phyloP scores from a whole-genome alignment of 2,888 invertebrate genomes.

The Watsonalla cultraria region DNA sequence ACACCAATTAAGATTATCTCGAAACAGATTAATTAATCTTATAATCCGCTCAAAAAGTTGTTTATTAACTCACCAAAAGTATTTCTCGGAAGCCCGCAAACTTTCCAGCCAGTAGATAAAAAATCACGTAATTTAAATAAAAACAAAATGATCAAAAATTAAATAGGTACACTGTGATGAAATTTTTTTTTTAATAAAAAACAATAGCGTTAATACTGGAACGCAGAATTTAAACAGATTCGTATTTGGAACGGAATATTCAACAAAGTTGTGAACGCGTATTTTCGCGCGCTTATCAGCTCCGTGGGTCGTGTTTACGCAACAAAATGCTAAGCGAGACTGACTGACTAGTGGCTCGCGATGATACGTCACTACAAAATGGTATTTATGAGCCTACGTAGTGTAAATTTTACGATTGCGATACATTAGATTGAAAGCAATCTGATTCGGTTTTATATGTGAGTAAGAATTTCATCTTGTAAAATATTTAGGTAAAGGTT shows the following conservation, averaged over 20 bases:
- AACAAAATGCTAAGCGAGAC: slow-evolving; percentile 2
- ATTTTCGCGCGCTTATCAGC: not conserved
- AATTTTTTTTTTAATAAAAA: no score
- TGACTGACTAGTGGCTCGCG: not conserved
- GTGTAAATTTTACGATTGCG: not conserved
- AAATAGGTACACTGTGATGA: no score
- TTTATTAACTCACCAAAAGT: no score
- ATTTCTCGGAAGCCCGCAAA: no score
- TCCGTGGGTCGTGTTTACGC: slow-evolving; percentile 1
- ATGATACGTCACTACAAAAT: not conserved
- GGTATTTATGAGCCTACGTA: not conserved
- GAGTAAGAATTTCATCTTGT: not conserved
- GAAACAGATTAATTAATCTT: no score
- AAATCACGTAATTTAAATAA: no score
- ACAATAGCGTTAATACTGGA: no score
- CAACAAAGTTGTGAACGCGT: not conserved
- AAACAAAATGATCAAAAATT: no score
- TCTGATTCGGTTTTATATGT: not conserved
- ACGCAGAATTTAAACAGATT: not conserved
- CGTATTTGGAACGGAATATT: not conserved
- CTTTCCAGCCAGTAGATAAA: no score
- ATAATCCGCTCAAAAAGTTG: no score
- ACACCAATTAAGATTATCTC: no score
- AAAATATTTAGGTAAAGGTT: not conserved
- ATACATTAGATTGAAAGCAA: not conserved